phyloP scores from a whole-genome alignment of 2,888 invertebrate species.

The Aleiodes alternator region DNA sequence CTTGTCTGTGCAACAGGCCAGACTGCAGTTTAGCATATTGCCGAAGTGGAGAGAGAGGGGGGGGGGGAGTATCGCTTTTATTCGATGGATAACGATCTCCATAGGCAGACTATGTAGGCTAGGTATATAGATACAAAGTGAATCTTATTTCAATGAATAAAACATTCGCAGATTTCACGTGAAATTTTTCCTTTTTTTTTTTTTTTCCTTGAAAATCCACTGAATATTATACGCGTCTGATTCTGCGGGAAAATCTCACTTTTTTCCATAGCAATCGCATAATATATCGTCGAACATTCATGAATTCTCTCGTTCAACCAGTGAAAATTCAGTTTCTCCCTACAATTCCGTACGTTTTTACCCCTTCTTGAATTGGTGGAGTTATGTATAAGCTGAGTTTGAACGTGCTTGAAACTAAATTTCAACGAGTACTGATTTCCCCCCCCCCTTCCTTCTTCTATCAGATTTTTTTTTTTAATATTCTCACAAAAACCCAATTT shows the following conservation, averaged over 20 bases:
- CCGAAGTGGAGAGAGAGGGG: slow-evolving; percentile 28
- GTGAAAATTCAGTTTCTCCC: slow-evolving; percentile 39
- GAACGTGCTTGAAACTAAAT: slow-evolving; percentile 26
- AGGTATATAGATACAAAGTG: neutral
- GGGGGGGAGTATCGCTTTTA: slow-evolving; percentile 12
- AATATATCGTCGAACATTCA: slow-evolving; percentile 39
- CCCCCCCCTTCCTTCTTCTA: neutral
- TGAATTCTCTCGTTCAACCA: slow-evolving; percentile 11
- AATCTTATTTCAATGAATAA: slow-evolving; percentile 43
- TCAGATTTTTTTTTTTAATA: slow-evolving; percentile 26
- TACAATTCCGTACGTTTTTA: neutral
- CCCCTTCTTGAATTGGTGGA: neutral
- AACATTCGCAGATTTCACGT: slow-evolving; percentile 42
- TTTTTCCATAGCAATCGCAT: slow-evolving; percentile 37
- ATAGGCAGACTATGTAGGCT: slow-evolving; percentile 13
- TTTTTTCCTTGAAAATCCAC: neutral
- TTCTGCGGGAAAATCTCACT: slow-evolving; percentile 19
- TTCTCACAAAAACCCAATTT: slow-evolving; percentile 18
- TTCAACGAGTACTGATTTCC: neutral
- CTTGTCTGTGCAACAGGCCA: slow-evolving; percentile 56
- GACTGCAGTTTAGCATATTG: slow-evolving; percentile 59
- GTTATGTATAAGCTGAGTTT: slow-evolving; percentile 2
- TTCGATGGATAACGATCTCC: slow-evolving; percentile 60
- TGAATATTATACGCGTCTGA: slow-evolving; percentile 23
- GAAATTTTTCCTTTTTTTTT: neutral